A percentile compares a stretch with the other conserved stretches of the same genome.
Evolutionary conservation across 1,140 invertebrate genomes (phyloP).

Genomic region (Ruditapes philippinarum): DNA sequence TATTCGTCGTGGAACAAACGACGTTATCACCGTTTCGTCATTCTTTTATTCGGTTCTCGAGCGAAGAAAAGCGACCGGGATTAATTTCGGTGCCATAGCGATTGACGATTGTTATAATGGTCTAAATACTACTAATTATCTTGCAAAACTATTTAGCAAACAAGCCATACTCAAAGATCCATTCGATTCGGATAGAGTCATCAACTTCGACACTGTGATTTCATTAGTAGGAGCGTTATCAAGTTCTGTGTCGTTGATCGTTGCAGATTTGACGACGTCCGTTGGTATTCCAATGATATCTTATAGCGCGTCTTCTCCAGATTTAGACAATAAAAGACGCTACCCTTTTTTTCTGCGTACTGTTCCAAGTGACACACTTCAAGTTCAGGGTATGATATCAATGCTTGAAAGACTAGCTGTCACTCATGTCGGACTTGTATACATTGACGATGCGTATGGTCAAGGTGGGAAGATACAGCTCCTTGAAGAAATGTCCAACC

Average conservation of each 20-base stretch:
- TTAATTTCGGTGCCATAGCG: constrained; percentile 75
- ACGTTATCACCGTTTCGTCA: constrained; percentile 70
- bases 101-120: constrained; percentile 79
- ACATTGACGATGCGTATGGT: constrained; percentile 76
- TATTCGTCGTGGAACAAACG: constrained; percentile 54
- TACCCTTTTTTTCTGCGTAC: constrained; percentile 78
- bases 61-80: constrained; percentile 6
- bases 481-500: constrained; percentile 42
- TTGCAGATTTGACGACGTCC: constrained; percentile 71
- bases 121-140: constrained; percentile 68
- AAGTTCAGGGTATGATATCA: constrained; percentile 71
- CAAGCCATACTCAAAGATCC: constrained; percentile 55
- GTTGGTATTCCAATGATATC: constrained; percentile 75
- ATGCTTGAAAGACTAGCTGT: constrained; percentile 65
- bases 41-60: constrained; percentile 68
- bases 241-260: constrained; percentile 69
- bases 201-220: constrained; percentile 74
- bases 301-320: constrained; percentile 73
- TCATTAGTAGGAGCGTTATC: constrained; percentile 77
- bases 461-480: constrained; percentile 65
- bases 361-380: constrained; percentile 76
- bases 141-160: constrained; percentile 72
- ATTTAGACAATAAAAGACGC: constrained; percentile 71
- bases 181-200: constrained; percentile 9
- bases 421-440: constrained; percentile 72